Evolutionary conservation across 2,113 vertebrate genomes (phyloP), one percentile per base, ranked within the genome.

Genomic region (Beaufortia kweichowensis): DNA sequence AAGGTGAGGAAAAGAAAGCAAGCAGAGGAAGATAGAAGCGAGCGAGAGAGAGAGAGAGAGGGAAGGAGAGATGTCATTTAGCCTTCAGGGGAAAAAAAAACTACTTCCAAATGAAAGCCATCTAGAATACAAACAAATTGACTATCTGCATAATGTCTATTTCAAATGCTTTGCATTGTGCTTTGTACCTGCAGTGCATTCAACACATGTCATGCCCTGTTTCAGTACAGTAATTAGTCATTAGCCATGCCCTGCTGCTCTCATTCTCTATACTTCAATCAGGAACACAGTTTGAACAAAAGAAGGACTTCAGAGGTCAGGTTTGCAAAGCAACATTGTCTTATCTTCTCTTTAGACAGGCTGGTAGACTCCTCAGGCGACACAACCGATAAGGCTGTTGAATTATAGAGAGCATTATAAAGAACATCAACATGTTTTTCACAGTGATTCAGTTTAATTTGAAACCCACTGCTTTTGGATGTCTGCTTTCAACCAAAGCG

Each of bases 271-370:
- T 65, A 72, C 24, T 70, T 71, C 76, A 78, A 62, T 81, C 68
- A 76, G 61, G 19, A 75, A 21, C 76, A 78, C 31, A 60, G 53
- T 62, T n/a, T 70, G 33, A 81, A 83, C 71, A 83, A 81, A 41
- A 64, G 59, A 46, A 72, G 69, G 24, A 72, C 65, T 66, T 67
- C 56, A 50, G 19, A 65, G 55, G 56, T 64, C 26, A 59, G 67
- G 48, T 66, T 74, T 76, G 41, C 53, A 24, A 76, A 11, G 48
- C 59, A 78, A 62, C 64, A 33, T 63, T 65, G 56, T 48, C 60
- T 56, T 75, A 81, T 81, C 63, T 26, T 55, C 29, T 75, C 63
- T 15, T 59, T 17, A 75, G 41, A 55, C 43, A 67, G 33, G 33
- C 33, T 48, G 46, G 53, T 50, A 67, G 41, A 60, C 63, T 79